Evolutionary conservation across 2,888 invertebrate species (phyloP).

Genomic region (Drosophila fungiperda): DNA sequence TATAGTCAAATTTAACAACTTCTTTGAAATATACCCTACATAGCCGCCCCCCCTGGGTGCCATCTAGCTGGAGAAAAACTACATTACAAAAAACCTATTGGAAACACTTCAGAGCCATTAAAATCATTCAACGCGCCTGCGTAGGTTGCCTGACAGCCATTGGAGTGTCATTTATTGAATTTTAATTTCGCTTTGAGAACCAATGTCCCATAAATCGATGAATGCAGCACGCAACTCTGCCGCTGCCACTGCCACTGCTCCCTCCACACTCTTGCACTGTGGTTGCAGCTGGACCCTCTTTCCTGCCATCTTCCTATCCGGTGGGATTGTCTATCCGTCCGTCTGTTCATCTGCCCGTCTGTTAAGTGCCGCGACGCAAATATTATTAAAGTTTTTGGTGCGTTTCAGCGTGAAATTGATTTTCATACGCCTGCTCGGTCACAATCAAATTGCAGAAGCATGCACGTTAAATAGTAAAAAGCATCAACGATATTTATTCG

Average conservation of each 20-base stretch:
- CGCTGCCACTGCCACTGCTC: slow-evolving; percentile 17
- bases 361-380: slow-evolving; percentile 80
- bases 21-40: slow-evolving; percentile 5
- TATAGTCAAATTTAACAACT: slow-evolving; percentile 15
- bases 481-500: slow-evolving; percentile 47
- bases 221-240: slow-evolving; percentile 46
- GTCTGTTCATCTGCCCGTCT: slow-evolving; percentile 39
- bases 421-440: slow-evolving; percentile 81
- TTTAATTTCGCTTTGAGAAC: slow-evolving; percentile 70
- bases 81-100: slow-evolving; percentile 40
- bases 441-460: slow-evolving; percentile 81
- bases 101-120: slow-evolving; percentile 53
- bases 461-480: slow-evolving; percentile 76
- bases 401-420: slow-evolving; percentile 81
- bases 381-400: slow-evolving; percentile 82
- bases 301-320: slow-evolving; percentile 41
- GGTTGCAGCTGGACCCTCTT: slow-evolving; percentile 42
- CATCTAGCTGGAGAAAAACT: slow-evolving; percentile 16
- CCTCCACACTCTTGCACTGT: background rate
- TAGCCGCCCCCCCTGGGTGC: background rate
- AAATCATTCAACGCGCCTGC: slow-evolving; percentile 62
- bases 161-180: slow-evolving; percentile 74
- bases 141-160: slow-evolving; percentile 57
- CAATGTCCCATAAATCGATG: slow-evolving; percentile 70
- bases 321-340: slow-evolving; percentile 7